Conservation (phyloP, 2,888 invertebrate species). For the Chirona hameri region DNA sequence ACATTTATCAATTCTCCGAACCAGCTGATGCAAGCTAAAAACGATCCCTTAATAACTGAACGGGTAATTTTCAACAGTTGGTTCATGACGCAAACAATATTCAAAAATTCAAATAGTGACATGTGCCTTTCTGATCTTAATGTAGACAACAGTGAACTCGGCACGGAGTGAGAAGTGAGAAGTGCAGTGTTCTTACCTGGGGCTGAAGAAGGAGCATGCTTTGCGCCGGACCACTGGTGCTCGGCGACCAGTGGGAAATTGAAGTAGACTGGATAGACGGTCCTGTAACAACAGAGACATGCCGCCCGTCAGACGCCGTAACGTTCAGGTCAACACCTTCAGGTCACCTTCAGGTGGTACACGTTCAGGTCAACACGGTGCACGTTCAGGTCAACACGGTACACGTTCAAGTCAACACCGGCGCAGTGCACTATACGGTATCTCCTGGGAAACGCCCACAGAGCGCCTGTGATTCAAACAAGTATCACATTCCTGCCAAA, state of each 20-base stretch:
- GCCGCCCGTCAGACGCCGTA: background rate
- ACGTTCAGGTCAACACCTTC: too few relatives aligned
- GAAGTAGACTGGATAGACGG: background rate
- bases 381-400: too few relatives aligned
- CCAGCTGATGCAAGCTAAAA: background rate
- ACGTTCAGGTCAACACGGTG: too few relatives aligned
- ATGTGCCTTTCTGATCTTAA: too few relatives aligned
- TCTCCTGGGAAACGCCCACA: background rate
- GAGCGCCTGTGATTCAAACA: too few relatives aligned
- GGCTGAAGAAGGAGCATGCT: slow-evolving; percentile 26
- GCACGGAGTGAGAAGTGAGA: too few relatives aligned
- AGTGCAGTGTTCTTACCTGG: background rate
- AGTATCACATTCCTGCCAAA: too few relatives aligned
- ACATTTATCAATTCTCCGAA: background rate
- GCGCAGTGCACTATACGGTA: background rate
- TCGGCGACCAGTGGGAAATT: background rate
- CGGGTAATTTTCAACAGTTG: background rate
- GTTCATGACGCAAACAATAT: too few relatives aligned
- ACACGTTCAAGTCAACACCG: background rate
- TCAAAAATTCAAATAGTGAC: too few relatives aligned
- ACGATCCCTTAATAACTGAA: background rate
- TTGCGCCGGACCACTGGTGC: background rate
- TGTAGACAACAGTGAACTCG: background rate
- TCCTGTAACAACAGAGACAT: background rate
- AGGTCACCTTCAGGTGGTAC: too few relatives aligned